phyloP scores from a whole-genome alignment of 2,113 vertebrate genomes.

The Geothlypis trichas region DNA sequence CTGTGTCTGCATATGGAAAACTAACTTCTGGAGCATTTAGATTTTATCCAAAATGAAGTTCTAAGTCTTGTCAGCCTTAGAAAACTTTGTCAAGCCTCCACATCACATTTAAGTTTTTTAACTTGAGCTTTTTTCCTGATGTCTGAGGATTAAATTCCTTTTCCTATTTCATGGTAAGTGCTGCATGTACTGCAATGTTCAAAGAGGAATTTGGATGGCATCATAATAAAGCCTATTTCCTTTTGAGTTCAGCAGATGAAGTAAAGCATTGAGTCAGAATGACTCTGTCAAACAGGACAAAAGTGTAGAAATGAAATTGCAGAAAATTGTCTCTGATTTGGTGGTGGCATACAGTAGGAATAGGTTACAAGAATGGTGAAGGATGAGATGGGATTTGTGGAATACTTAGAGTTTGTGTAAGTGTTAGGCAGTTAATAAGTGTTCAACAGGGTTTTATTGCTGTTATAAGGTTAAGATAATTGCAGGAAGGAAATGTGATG shows the following conservation, averaged over 20 bases:
- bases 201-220: neutral
- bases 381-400: neutral
- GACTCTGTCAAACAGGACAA: neutral
- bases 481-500: neutral
- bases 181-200: neutral
- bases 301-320: neutral
- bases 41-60: neutral
- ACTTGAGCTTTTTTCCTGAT: neutral
- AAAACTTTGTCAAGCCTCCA: neutral
- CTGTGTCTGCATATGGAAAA: neutral
- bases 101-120: neutral
- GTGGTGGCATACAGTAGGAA: neutral
- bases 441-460: neutral
- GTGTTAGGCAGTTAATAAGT: neutral
- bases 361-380: neutral
- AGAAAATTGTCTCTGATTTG: neutral
- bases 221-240: neutral
- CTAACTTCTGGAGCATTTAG: neutral
- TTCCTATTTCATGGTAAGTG: neutral
- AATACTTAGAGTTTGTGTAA: neutral
- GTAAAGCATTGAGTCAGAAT: neutral
- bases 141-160: neutral
- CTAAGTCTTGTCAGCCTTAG: neutral
- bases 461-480: neutral
- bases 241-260: neutral